Percentiles rank a stretch among this genome's conserved stretches.
Evolutionary conservation across 1,140 invertebrate species (phyloP).

Genomic region (Oppia nitens): DNA sequence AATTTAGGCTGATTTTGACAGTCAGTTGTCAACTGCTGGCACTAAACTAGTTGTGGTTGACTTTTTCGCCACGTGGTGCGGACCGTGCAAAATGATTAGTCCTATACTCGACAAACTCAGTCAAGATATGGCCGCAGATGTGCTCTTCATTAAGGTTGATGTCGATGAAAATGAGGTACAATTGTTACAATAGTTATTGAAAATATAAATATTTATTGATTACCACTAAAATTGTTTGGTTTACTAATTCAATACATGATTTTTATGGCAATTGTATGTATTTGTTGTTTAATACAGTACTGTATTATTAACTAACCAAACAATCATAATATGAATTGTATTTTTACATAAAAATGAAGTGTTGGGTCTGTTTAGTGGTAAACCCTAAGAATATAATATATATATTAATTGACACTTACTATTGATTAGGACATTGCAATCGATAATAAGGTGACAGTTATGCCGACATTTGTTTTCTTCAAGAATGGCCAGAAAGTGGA

Average conservation of each 20-base stretch:
- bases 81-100: conserved; percentile 80
- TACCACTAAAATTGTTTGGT: too few species aligned
- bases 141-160: conserved; percentile 52
- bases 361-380: too few species aligned
- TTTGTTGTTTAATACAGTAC: too few species aligned
- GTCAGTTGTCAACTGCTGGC: conserved; percentile 46
- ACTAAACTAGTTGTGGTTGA: conserved; percentile 64
- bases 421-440: conserved; percentile 43
- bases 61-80: conserved; percentile 45
- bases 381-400: too few species aligned
- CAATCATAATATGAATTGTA: too few species aligned
- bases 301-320: too few species aligned
- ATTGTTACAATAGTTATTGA: too few species aligned
- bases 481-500: conserved; percentile 51
- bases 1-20: conserved; percentile 55
- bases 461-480: conserved; percentile 85
- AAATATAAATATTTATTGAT: too few species aligned
- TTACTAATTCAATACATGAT: too few species aligned
- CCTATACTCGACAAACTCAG: conserved; percentile 39
- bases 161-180: conserved; percentile 61
- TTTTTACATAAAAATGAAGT: too few species aligned
- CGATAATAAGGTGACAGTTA: conserved; percentile 61
- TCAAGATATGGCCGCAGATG: conserved; percentile 27
- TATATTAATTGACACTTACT: too few species aligned
- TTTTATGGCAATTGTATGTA: too few species aligned